These are phyloP conservation scores for Polyommatus iphigenia DNA, from an alignment of 2,888 invertebrate genomes.

Conservation along the genomic window DNA sequence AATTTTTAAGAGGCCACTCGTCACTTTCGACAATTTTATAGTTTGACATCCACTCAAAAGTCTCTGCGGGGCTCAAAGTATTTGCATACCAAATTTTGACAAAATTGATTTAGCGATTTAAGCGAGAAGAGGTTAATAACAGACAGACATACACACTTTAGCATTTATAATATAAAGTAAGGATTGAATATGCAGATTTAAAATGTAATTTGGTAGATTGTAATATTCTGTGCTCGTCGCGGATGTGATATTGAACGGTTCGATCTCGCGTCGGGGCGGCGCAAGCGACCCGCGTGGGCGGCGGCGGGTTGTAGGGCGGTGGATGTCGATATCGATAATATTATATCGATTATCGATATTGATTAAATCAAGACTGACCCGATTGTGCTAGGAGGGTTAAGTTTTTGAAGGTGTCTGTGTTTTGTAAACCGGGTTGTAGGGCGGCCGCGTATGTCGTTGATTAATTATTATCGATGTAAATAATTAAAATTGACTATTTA, in stretches of 20 bases:
- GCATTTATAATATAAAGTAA: neutral
- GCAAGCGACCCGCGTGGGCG: constrained; percentile 77
- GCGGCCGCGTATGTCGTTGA: no score
- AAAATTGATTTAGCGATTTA: neutral
- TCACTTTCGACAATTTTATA: neutral
- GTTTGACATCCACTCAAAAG: no score
- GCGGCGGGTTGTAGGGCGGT: constrained; percentile 52
- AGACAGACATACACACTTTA: no score
- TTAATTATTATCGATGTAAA: no score
- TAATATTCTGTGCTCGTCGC: constrained; percentile 67
- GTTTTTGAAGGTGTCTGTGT: no score
- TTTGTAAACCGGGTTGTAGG: no score
- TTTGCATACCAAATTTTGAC: no score
- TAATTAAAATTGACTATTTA: no score
- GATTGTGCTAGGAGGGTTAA: no score
- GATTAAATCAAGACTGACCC: no score
- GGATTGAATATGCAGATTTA: neutral
- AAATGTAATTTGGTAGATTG: constrained; percentile 26
- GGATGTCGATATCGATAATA: constrained; percentile 26
- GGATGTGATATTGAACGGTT: constrained; percentile 75
- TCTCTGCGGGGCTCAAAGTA: no score
- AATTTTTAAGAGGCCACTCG: neutral
- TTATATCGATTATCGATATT: constrained; percentile 43
- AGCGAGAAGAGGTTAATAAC: neutral
- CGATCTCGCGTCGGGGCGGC: constrained; percentile 68